These are phyloP conservation scores for Meta bourneti DNA, from an alignment of 2,888 invertebrate genomes.

Conservation along the genomic window DNA sequence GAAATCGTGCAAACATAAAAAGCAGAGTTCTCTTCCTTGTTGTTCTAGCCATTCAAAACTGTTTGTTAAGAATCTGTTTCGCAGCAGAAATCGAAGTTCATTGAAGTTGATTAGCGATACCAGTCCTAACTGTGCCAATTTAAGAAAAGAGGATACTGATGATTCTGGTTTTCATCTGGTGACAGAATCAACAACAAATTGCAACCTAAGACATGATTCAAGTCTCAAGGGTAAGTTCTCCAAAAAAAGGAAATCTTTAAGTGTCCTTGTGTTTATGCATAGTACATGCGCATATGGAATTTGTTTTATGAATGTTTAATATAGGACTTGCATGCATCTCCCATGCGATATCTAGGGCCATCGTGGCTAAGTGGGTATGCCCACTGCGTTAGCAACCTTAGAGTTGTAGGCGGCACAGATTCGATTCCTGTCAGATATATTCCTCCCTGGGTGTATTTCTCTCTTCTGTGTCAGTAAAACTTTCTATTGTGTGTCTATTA, in stretches of 20 bases:
- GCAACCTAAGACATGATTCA: neutral
- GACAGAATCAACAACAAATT: neutral
- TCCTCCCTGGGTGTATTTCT: no score
- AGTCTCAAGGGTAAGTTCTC: slow-evolving; percentile 1
- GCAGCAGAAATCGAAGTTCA: slow-evolving; percentile 8
- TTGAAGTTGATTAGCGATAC: neutral
- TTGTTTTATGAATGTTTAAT: neutral
- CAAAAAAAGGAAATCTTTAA: no score
- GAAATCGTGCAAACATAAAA: neutral
- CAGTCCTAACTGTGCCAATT: neutral
- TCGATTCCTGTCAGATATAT: no score
- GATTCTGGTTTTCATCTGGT: neutral
- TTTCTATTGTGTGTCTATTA: no score
- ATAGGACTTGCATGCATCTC: no score
- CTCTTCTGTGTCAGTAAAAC: no score
- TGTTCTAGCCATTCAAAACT: slow-evolving; percentile 18
- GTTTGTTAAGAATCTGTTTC: neutral
- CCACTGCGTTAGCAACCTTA: no score
- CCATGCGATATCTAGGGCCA: no score
- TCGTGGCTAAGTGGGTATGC: no score
- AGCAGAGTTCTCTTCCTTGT: neutral
- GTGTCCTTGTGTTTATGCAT: no score
- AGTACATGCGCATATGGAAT: no score
- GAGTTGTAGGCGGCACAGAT: no score
- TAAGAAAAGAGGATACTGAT: neutral